These are phyloP conservation scores for Penelope pileata DNA, from an alignment of 2,113 vertebrate genomes.

Conservation along the genomic window DNA sequence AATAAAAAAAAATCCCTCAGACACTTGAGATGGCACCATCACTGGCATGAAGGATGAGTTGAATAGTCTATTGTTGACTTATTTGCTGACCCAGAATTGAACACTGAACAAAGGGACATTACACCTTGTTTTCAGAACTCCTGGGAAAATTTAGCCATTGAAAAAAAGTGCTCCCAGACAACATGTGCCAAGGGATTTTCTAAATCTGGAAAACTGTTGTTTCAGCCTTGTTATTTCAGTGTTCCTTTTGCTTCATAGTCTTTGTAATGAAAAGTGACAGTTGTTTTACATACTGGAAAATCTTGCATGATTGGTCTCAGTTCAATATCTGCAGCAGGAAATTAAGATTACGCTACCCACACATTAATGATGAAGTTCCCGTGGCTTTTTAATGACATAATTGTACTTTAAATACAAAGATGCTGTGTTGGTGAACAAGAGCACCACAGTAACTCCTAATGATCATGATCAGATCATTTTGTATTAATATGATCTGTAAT, in stretches of 20 bases:
- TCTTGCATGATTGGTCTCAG: conserved; percentile 11
- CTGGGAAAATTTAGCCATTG: background rate
- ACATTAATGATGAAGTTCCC: background rate
- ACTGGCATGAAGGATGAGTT: background rate
- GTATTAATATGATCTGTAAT: conserved; percentile 18
- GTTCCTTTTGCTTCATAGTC: conserved; percentile 29
- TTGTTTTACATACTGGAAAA: conserved; percentile 41
- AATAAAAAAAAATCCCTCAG: background rate
- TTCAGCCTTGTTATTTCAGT: conserved; percentile 23
- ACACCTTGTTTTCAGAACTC: background rate
- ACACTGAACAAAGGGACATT: background rate
- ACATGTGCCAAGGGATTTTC: background rate
- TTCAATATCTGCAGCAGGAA: conserved; percentile 42
- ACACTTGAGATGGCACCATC: background rate
- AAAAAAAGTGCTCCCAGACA: background rate
- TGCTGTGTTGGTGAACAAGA: background rate
- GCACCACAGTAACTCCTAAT: background rate
- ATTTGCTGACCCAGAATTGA: background rate
- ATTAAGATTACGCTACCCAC: conserved; percentile 6
- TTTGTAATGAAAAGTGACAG: conserved; percentile 42
- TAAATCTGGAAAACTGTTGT: conserved; percentile 2
- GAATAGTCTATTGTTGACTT: background rate
- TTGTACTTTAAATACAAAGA: conserved; percentile 5
- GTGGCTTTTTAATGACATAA: conserved; percentile 33
- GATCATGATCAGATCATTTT: background rate